Percentiles rank a stretch among this genome's conserved stretches.
Conservation (phyloP, 1,140 invertebrate genomes). For the Bombus terrestris region DNA sequence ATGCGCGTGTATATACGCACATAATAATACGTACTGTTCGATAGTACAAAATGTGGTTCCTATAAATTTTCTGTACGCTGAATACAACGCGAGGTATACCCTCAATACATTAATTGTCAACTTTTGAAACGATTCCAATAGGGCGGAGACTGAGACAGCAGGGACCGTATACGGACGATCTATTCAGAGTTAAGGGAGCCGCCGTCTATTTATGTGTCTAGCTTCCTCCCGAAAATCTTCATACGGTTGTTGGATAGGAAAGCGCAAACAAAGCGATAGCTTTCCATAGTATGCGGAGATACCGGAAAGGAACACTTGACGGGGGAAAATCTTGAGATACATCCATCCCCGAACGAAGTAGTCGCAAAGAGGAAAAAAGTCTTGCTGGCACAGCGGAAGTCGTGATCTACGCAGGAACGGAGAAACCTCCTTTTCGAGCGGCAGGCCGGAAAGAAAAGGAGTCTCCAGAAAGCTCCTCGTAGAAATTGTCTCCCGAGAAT, state of each 20-base stretch:
- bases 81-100: neutral
- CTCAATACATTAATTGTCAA: neutral
- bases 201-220: conserved; percentile 27
- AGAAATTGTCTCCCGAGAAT: conserved; percentile 75
- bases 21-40: too few species aligned
- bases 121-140: conserved; percentile 11
- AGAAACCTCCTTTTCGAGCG: conserved; percentile 8
- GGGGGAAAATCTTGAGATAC: conserved; percentile 47
- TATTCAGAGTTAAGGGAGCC: neutral
- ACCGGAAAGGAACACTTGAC: conserved; percentile 37
- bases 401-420: conserved; percentile 33
- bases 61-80: neutral
- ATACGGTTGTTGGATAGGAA: conserved; percentile 33
- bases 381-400: conserved; percentile 52
- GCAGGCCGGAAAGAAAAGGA: conserved; percentile 45
- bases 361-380: conserved; percentile 1
- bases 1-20: too few species aligned
- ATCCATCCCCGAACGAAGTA: conserved; percentile 33
- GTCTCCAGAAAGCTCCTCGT: conserved; percentile 52
- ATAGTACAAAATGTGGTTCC: neutral
- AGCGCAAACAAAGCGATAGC: conserved; percentile 58
- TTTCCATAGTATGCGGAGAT: conserved; percentile 17
- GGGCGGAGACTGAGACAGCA: neutral
- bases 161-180: neutral
- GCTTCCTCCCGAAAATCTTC: conserved; percentile 44